Conservation (phyloP, 2,888 invertebrate genomes). For the Rhopalosiphum nymphaeae region DNA sequence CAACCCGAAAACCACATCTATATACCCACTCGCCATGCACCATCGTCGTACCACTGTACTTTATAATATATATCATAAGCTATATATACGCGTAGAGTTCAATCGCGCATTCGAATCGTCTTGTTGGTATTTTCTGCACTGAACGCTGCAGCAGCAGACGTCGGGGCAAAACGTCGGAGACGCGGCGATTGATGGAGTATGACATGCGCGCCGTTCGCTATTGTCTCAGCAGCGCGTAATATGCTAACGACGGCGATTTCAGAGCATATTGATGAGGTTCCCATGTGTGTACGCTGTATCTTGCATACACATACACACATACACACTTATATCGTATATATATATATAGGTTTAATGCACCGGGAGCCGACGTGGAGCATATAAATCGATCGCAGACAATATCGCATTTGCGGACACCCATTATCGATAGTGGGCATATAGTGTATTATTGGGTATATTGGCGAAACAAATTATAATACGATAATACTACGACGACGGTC, state of each 20-base stretch:
- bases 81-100: neutral
- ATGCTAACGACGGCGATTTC: slow-evolving; percentile 26
- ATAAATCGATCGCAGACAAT: slow-evolving; percentile 15
- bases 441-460: neutral
- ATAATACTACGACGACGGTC: neutral
- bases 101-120: neutral
- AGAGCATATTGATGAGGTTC: slow-evolving; percentile 48
- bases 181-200: slow-evolving; percentile 24
- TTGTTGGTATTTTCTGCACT: neutral
- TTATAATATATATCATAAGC: neutral
- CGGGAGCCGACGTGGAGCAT: neutral
- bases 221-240: slow-evolving; percentile 2
- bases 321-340: neutral
- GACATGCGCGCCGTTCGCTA: neutral
- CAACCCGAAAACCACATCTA: neutral
- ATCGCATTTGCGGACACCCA: slow-evolving; percentile 12
- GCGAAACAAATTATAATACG: neutral
- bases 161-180: neutral
- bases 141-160: neutral
- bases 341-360: neutral
- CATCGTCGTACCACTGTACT: neutral
- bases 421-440: neutral
- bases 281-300: neutral
- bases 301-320: too few relatives aligned
- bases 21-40: neutral